Evolutionary conservation across 2,113 vertebrate species (phyloP).

Genomic region (Loxodonta africana): DNA sequence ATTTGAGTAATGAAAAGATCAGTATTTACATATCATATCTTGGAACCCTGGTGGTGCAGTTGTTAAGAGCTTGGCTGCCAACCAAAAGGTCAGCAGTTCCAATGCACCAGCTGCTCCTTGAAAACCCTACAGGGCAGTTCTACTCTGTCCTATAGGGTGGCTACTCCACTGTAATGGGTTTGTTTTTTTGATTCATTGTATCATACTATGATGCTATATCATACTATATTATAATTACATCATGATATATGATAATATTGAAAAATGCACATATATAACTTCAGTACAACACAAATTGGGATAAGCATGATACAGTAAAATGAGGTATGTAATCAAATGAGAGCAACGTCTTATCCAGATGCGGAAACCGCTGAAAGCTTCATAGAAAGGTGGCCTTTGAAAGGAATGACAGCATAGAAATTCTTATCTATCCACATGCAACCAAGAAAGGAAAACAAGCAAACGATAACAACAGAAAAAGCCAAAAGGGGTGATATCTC

Average conservation of each 20-base stretch:
- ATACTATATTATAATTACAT: neutral
- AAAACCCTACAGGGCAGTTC: no score
- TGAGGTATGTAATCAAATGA: neutral
- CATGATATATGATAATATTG: neutral
- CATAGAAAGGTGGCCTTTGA: neutral
- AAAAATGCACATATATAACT: neutral
- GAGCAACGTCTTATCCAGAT: neutral
- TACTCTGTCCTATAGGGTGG: no score
- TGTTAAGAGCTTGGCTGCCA: no score
- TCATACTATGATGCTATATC: neutral
- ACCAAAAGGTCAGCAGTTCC: no score
- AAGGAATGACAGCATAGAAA: neutral
- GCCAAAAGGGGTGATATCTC: neutral
- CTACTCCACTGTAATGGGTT: no score
- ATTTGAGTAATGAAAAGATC: neutral
- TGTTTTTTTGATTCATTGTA: no score
- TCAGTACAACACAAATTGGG: neutral
- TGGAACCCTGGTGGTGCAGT: no score
- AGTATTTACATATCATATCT: neutral
- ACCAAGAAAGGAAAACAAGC: neutral
- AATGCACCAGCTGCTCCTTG: no score
- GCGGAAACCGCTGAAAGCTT: neutral
- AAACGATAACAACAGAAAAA: neutral
- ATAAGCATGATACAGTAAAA: neutral
- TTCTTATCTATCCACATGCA: neutral